A percentile compares a stretch with the other conserved stretches of the same genome.
phyloP scores from a whole-genome alignment of 2,888 invertebrate genomes.

The Latheticus oryzae region DNA sequence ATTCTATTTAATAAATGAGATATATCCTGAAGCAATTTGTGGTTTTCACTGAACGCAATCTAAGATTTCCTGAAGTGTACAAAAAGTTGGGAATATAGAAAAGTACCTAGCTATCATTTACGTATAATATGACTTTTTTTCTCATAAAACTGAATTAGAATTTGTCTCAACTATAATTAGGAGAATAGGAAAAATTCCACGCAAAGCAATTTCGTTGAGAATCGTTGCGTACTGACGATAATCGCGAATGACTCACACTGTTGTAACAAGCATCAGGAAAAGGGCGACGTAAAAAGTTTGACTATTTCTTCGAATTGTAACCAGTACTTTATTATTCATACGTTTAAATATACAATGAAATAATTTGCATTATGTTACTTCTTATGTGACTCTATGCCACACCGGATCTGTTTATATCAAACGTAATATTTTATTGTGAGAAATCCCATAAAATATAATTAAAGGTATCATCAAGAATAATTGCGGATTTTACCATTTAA shows the following conservation, averaged over 20 bases:
- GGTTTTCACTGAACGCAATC: too few relatives aligned
- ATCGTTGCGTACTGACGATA: slow-evolving; percentile 2
- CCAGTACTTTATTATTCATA: slow-evolving; percentile 29
- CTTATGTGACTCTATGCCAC: slow-evolving; percentile 26
- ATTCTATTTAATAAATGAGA: too few relatives aligned
- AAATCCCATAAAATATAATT: slow-evolving; percentile 38
- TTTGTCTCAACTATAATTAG: neutral
- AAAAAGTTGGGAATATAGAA: slow-evolving; percentile 1
- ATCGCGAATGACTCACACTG: slow-evolving; percentile 20
- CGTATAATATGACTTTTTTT: too few relatives aligned
- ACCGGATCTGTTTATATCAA: slow-evolving; percentile 34
- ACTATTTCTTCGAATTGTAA: slow-evolving; percentile 31
- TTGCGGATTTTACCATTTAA: slow-evolving; percentile 35
- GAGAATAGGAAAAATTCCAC: slow-evolving; percentile 20
- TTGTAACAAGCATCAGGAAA: slow-evolving; percentile 12
- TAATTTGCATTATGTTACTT: slow-evolving; percentile 32
- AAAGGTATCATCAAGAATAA: slow-evolving; percentile 38
- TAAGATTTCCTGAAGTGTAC: neutral
- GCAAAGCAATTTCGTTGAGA: slow-evolving; percentile 10
- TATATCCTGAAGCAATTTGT: too few relatives aligned
- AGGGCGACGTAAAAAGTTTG: slow-evolving; percentile 35
- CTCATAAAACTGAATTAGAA: neutral
- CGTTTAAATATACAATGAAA: slow-evolving; percentile 29
- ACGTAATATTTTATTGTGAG: slow-evolving; percentile 34
- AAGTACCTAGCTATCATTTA: neutral